Conservation (phyloP, 1,140 invertebrate species). For the Drosophila orena region DNA sequence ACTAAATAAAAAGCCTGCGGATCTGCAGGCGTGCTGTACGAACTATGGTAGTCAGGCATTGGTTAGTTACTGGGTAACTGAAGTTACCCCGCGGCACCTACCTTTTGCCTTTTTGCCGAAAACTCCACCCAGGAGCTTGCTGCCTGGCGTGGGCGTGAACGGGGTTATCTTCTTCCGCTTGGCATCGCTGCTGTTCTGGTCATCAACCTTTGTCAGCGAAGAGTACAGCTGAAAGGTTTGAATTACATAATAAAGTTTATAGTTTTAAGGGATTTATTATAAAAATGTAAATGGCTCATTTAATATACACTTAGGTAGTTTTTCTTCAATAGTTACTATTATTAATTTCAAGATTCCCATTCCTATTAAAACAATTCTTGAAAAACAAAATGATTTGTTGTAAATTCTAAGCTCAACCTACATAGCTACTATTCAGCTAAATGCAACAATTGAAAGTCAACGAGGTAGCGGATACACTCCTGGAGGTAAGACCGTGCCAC, state of each 20-base stretch:
- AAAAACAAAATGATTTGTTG: constrained; percentile 14
- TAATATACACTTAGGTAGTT: background rate
- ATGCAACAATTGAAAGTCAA: constrained; percentile 35
- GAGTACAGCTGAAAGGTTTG: constrained; percentile 59
- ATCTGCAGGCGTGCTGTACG: constrained; percentile 14
- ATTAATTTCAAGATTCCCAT: background rate
- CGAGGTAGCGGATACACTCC: constrained; percentile 70
- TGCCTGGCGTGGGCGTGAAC: constrained; percentile 78
- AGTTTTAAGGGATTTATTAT: constrained; percentile 5
- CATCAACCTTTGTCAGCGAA: constrained; percentile 44
- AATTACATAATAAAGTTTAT: background rate
- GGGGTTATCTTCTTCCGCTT: constrained; percentile 73
- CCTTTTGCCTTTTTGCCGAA: constrained; percentile 81
- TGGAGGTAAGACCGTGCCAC: constrained; percentile 59
- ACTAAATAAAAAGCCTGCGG: constrained; percentile 10
- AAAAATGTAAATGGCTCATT: background rate
- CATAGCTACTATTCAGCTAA: background rate
- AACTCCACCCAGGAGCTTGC: constrained; percentile 73
- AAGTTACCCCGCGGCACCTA: constrained; percentile 39
- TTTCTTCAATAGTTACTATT: too few species aligned
- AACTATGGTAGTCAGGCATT: constrained; percentile 18
- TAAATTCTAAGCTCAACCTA: background rate
- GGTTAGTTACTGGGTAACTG: background rate
- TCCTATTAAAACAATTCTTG: background rate
- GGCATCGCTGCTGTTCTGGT: constrained; percentile 35